These are phyloP conservation scores for Triplophysa rosa DNA, from an alignment of 2,113 vertebrate species.

Conservation along the genomic window DNA sequence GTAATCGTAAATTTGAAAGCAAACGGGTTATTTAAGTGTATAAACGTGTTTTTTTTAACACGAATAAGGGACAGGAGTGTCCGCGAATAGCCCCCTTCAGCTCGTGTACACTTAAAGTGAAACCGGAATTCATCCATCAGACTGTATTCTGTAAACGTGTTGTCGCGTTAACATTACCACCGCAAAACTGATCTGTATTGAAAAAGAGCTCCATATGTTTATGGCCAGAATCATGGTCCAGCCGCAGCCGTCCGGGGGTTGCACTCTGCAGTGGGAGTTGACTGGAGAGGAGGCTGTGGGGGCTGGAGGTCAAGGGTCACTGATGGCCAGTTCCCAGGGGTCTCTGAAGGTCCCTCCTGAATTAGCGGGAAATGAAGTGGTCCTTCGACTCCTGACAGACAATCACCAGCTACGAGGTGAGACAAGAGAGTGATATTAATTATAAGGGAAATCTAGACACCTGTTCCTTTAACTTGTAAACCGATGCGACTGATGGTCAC, in stretches of 20 bases:
- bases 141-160: background rate
- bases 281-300: conserved; percentile 72
- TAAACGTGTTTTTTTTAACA: background rate
- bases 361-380: conserved; percentile 74
- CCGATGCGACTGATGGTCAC: background rate
- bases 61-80: background rate
- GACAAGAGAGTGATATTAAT: background rate
- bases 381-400: conserved; percentile 74
- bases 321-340: conserved; percentile 52
- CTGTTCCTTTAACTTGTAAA: background rate
- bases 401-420: conserved; percentile 82
- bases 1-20: background rate
- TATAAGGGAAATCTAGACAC: no score
- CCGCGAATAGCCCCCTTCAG: background rate
- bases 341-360: conserved; percentile 75
- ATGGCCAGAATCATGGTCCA: conserved; percentile 73
- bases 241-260: conserved; percentile 71
- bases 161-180: background rate
- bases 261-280: conserved; percentile 75
- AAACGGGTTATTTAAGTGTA: background rate
- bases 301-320: conserved; percentile 55
- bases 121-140: background rate
- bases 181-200: background rate
- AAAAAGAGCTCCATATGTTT: background rate
- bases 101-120: background rate